These are phyloP conservation scores for Oeneis ivallda DNA, from an alignment of 2,888 invertebrate species.

Conservation along the genomic window DNA sequence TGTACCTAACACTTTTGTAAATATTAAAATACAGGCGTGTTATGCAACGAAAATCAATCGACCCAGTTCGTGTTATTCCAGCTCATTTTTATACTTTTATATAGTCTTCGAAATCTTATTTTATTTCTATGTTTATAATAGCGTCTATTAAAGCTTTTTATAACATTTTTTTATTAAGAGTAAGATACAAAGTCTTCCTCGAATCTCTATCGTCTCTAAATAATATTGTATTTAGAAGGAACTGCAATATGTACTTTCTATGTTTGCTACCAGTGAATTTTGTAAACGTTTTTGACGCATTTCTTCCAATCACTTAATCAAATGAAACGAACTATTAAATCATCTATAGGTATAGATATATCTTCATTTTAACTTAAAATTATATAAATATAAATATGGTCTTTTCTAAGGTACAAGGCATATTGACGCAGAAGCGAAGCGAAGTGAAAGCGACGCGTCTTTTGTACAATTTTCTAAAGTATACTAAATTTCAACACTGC, in stretches of 20 bases:
- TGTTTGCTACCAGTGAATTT: conserved; percentile 27
- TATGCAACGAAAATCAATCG: conserved; percentile 53
- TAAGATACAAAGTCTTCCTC: conserved; percentile 70
- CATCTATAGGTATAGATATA: neutral
- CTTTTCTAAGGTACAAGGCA: neutral
- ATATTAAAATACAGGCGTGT: conserved; percentile 51
- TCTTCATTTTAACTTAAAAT: conserved; percentile 6
- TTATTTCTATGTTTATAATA: conserved; percentile 45
- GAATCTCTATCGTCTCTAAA: conserved; percentile 60
- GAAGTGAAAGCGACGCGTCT: neutral
- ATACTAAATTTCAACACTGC: no score
- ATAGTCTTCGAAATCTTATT: conserved; percentile 50
- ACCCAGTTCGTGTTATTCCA: conserved; percentile 51
- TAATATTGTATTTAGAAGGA: conserved; percentile 27
- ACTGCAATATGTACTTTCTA: conserved; percentile 32
- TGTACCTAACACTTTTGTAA: conserved; percentile 53
- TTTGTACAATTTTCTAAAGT: neutral
- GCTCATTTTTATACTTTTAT: conserved; percentile 80
- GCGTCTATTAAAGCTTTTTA: conserved; percentile 47
- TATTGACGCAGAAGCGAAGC: neutral
- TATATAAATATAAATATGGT: neutral
- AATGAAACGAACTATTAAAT: neutral
- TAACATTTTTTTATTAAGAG: conserved; percentile 42
- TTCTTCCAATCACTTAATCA: conserved; percentile 44
- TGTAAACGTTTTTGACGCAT: conserved; percentile 31